Evolutionary conservation across 2,113 vertebrate genomes (phyloP).

Genomic region (Pangasianodon hypophthalmus): DNA sequence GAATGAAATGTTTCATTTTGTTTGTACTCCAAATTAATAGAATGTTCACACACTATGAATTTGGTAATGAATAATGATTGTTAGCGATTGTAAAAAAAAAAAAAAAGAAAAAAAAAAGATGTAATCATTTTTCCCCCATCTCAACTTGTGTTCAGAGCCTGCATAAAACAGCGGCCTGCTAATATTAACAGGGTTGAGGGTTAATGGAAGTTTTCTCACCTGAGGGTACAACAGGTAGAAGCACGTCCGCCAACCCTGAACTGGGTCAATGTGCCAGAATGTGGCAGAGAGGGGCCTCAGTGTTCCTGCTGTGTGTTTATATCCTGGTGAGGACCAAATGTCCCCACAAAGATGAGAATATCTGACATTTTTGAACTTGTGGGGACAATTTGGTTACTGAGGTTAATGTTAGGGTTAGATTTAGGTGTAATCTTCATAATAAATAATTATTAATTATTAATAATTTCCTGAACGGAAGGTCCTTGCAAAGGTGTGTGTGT

Average conservation of each 20-base stretch:
- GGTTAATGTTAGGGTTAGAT: not conserved
- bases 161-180: slow-evolving; percentile 1
- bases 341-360: not conserved
- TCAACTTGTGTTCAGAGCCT: not conserved
- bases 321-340: not conserved
- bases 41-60: not conserved
- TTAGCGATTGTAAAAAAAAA: not conserved
- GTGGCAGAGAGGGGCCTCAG: not conserved
- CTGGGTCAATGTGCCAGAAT: slow-evolving; percentile 50
- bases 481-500: not conserved
- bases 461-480: not conserved
- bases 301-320: not conserved
- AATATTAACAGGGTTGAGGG: not conserved
- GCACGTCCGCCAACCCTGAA: slow-evolving; percentile 29
- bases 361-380: not conserved
- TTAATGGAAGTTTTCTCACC: slow-evolving; percentile 11
- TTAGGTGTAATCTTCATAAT: not conserved
- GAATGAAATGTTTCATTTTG: not conserved
- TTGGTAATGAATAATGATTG: not conserved
- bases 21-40: not conserved
- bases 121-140: not conserved
- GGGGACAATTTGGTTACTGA: not conserved
- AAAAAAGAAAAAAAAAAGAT: not conserved
- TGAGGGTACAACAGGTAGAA: slow-evolving; percentile 19
- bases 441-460: not conserved